phyloP scores from a whole-genome alignment of 92 coral and sea anemone species.

The Desmophyllum pertusum region DNA sequence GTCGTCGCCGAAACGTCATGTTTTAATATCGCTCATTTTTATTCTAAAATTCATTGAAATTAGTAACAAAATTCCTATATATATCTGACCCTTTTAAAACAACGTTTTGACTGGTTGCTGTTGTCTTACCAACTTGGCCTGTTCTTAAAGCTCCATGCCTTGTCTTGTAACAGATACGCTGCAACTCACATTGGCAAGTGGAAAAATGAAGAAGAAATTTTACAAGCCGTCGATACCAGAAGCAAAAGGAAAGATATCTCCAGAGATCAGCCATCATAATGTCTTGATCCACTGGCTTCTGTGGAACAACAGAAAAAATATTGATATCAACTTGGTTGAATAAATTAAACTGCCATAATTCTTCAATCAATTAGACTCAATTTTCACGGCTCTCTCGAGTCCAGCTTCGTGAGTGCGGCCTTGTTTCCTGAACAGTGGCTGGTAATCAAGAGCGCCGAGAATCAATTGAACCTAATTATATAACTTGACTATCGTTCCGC shows the following conservation, averaged over 20 bases:
- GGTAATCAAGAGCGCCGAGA: too few relatives aligned
- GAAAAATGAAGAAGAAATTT: slow-evolving; percentile 88
- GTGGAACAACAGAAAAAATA: neutral
- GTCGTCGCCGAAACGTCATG: too few relatives aligned
- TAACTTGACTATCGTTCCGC: too few relatives aligned
- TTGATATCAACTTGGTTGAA: neutral
- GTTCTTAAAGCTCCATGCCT: slow-evolving; percentile 85
- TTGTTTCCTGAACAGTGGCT: too few relatives aligned
- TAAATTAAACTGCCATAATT: neutral
- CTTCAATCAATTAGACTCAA: neutral
- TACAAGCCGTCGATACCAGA: slow-evolving; percentile 91
- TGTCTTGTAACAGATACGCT: slow-evolving; percentile 87
- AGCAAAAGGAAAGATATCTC: slow-evolving; percentile 84
- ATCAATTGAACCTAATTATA: too few relatives aligned
- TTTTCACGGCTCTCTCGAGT: too few relatives aligned
- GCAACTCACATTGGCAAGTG: slow-evolving; percentile 90
- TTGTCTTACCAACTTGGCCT: slow-evolving; percentile 78
- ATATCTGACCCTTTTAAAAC: too few relatives aligned
- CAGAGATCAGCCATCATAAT: slow-evolving; percentile 71
- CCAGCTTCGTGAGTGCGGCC: too few relatives aligned
- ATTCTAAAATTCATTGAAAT: too few relatives aligned
- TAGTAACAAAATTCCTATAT: too few relatives aligned
- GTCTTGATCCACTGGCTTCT: slow-evolving; percentile 66
- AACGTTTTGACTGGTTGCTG: too few relatives aligned
- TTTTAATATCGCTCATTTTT: too few relatives aligned